Conservation (phyloP, 2,888 invertebrate species). For the Julus scandinavius region DNA sequence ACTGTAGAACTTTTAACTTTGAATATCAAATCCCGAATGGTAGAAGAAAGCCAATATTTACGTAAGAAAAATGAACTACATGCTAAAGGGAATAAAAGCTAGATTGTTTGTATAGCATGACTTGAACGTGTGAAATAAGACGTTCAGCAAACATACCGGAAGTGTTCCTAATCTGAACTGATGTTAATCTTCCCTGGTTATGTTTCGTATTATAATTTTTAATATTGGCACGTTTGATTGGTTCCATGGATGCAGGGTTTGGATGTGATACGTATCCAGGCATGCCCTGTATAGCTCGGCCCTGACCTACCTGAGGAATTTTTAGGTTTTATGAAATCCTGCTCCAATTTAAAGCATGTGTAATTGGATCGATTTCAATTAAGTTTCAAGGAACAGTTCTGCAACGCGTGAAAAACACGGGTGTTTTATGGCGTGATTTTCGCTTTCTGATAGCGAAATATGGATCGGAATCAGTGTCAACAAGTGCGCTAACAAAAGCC, state of each 20-base stretch:
- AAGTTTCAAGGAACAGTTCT: not conserved
- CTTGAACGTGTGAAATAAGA: too few relatives aligned
- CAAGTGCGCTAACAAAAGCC: constrained; percentile 31
- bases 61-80: too few relatives aligned
- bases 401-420: not conserved
- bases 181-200: too few relatives aligned
- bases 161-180: too few relatives aligned
- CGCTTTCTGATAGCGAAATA: constrained; percentile 2
- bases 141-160: too few relatives aligned
- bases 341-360: not conserved
- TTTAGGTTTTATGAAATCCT: constrained; percentile 12
- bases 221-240: not conserved
- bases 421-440: not conserved
- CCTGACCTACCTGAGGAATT: constrained; percentile 14
- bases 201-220: too few relatives aligned
- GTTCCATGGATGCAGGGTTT: not conserved
- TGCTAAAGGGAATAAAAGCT: too few relatives aligned
- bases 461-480: constrained; percentile 28
- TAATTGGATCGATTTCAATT: constrained; percentile 42
- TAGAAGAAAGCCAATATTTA: too few relatives aligned
- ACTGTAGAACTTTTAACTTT: too few relatives aligned
- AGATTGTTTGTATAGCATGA: too few relatives aligned
- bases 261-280: not conserved
- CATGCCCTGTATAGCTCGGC: constrained; percentile 1
- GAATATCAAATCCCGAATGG: too few relatives aligned